These are phyloP conservation scores for Misgurnus mizolepis DNA, from an alignment of 2,113 vertebrate genomes.

Conservation along the genomic window DNA sequence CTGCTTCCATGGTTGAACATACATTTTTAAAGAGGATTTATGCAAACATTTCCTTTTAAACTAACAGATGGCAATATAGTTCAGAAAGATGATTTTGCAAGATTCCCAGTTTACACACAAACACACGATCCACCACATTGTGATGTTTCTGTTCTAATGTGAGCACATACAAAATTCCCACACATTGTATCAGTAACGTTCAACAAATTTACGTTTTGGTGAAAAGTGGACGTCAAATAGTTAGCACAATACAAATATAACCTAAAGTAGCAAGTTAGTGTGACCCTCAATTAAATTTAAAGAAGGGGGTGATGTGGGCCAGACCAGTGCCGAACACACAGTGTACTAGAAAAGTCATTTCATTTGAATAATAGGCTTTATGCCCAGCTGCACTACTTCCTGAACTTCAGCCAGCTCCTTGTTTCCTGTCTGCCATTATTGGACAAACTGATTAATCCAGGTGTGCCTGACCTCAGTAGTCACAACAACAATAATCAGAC, in stretches of 20 bases:
- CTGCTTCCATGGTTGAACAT: slow-evolving; percentile 57
- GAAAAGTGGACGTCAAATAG: neutral
- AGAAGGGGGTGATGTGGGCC: neutral
- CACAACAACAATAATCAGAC: too few relatives aligned
- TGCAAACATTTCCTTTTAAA: slow-evolving; percentile 41
- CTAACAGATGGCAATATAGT: slow-evolving; percentile 40
- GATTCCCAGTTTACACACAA: neutral
- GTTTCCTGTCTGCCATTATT: too few relatives aligned
- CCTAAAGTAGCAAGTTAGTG: neutral
- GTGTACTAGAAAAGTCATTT: neutral
- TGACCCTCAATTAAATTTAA: neutral
- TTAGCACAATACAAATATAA: neutral
- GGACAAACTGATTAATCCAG: too few relatives aligned
- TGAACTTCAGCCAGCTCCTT: too few relatives aligned
- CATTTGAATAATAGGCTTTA: neutral
- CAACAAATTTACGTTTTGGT: neutral
- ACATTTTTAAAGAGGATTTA: slow-evolving; percentile 11
- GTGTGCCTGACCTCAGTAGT: too few relatives aligned
- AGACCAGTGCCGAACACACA: too few relatives aligned
- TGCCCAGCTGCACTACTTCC: too few relatives aligned
- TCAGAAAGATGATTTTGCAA: too few relatives aligned
- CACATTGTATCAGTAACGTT: neutral
- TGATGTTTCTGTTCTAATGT: neutral
- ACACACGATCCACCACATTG: neutral
- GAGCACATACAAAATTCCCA: neutral